Conservation (phyloP, 2,113 vertebrate species). For the Varanus komodoensis region DNA sequence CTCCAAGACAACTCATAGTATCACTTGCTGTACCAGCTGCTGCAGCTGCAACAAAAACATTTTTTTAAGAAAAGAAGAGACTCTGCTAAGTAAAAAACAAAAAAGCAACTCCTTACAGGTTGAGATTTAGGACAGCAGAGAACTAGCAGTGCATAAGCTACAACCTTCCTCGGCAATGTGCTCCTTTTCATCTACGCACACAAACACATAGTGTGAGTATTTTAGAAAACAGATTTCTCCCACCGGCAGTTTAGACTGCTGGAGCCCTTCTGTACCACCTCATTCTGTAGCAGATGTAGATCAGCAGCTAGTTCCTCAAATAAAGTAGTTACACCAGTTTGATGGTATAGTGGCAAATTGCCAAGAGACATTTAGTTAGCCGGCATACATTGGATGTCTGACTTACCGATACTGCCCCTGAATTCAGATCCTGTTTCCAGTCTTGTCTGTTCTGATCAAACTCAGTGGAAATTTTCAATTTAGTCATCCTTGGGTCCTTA, state of each 20-base stretch:
- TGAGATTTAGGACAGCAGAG: background rate
- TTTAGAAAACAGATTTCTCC: background rate
- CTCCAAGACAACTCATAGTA: too few relatives aligned
- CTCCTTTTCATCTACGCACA: background rate
- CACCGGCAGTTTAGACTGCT: background rate
- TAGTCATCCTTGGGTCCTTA: slow-evolving; percentile 42
- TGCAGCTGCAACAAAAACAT: too few relatives aligned
- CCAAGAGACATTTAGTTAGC: background rate
- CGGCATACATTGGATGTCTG: background rate
- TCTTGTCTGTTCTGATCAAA: slow-evolving; percentile 3
- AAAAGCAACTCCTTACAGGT: too few relatives aligned
- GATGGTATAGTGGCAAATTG: background rate
- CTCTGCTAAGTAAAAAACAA: too few relatives aligned
- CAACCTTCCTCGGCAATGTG: background rate
- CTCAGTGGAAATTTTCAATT: slow-evolving; percentile 26
- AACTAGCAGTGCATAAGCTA: background rate
- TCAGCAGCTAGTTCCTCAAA: background rate
- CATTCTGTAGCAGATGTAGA: background rate
- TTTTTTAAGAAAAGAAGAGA: too few relatives aligned
- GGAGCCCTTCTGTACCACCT: background rate
- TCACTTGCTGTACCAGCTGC: too few relatives aligned
- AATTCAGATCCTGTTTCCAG: background rate
- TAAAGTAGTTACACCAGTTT: background rate
- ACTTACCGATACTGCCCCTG: slow-evolving; percentile 54
- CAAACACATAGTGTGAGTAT: background rate